A percentile compares a stretch with the other conserved stretches of the same genome.
These are phyloP conservation scores for Rotaria socialis DNA, from an alignment of 2,888 invertebrate genomes.

Conservation along the genomic window DNA sequence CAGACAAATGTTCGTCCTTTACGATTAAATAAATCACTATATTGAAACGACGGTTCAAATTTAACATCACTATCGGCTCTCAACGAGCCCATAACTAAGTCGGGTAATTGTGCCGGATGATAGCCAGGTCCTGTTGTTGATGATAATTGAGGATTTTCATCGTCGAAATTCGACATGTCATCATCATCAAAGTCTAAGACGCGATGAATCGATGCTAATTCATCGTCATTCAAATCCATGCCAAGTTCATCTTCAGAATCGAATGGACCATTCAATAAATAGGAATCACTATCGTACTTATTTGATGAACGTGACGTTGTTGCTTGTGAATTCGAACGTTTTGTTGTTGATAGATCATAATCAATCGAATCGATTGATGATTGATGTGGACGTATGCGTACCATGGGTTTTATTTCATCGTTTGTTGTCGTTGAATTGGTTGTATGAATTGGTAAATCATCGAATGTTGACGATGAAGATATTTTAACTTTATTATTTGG, in stretches of 20 bases:
- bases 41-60: slow-evolving; percentile 36
- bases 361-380: slow-evolving; percentile 11
- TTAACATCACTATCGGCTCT: slow-evolving; percentile 24
- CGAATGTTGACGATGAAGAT: slow-evolving; percentile 24
- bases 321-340: neutral
- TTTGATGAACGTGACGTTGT: slow-evolving; percentile 1
- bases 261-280: neutral
- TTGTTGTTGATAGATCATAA: neutral
- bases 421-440: neutral
- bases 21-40: slow-evolving; percentile 37
- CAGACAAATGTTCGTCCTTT: slow-evolving; percentile 36
- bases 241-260: slow-evolving; percentile 16
- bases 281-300: neutral
- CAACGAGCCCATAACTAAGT: slow-evolving; percentile 36
- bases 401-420: neutral
- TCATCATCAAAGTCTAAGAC: slow-evolving; percentile 26
- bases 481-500: slow-evolving; percentile 37
- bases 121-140: neutral
- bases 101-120: slow-evolving; percentile 25
- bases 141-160: neutral
- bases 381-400: slow-evolving; percentile 34
- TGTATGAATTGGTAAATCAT: neutral
- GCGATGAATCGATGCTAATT: slow-evolving; percentile 20
- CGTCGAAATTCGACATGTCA: neutral
- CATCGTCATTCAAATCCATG: slow-evolving; percentile 37